A percentile compares a stretch with the other conserved stretches of the same genome.
Evolutionary conservation across 1,140 invertebrate species (phyloP).

Genomic region (Bombus consobrinus): DNA sequence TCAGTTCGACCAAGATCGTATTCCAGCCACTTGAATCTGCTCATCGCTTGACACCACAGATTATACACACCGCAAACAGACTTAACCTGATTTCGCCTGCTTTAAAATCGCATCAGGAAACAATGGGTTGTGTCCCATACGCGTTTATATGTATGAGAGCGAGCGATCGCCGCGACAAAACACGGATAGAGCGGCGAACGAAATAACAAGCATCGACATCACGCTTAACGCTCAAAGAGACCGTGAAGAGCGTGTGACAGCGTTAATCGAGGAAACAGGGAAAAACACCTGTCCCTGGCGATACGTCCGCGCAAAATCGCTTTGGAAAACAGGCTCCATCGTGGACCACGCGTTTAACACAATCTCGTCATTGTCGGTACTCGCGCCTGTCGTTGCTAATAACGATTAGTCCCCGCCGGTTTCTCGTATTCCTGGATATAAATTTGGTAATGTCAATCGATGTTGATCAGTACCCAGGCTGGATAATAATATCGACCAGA

Average conservation of each 20-base stretch:
- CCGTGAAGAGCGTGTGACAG: conserved; percentile 1
- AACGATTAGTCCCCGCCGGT: conserved; percentile 64
- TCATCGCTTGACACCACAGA: too few relatives aligned
- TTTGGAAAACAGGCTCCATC: conserved; percentile 9
- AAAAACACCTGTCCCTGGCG: conserved; percentile 13
- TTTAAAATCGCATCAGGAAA: too few relatives aligned
- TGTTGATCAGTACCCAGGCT: neutral
- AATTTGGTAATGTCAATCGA: conserved; percentile 65
- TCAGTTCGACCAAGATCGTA: too few relatives aligned
- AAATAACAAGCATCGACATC: conserved; percentile 33
- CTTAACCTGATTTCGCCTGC: too few relatives aligned
- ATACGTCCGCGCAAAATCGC: conserved; percentile 13
- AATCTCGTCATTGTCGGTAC: conserved; percentile 67
- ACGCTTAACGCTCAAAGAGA: conserved; percentile 9
- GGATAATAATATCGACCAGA: conserved; percentile 58
- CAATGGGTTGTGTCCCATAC: too few relatives aligned
- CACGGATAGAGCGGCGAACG: too few relatives aligned
- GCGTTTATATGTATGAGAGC: too few relatives aligned
- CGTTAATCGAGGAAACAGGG: conserved; percentile 35
- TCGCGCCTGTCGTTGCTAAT: conserved; percentile 69
- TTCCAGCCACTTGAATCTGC: too few relatives aligned
- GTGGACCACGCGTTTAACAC: conserved; percentile 53
- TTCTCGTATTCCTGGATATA: conserved; percentile 42
- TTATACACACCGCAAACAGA: too few relatives aligned
- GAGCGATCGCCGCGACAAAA: neutral